Conservation (phyloP, 2,888 invertebrate species). For the Ephialtes manifestator region DNA sequence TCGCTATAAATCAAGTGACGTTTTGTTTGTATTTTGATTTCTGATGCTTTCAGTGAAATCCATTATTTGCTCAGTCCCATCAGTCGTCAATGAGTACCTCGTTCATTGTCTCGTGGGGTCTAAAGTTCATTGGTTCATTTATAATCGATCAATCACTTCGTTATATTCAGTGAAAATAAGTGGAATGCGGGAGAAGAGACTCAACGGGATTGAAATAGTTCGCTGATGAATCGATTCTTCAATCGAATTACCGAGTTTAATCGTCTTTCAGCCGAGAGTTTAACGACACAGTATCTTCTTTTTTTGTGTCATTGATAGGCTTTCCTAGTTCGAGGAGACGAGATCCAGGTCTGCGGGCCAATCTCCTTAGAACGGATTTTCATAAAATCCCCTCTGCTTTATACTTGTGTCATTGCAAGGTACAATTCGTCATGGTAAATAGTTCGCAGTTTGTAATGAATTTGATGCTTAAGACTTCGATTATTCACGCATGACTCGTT, state of each 20-base stretch:
- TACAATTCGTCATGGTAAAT: background rate
- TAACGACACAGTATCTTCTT: constrained; percentile 27
- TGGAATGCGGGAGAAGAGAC: background rate
- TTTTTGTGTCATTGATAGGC: constrained; percentile 40
- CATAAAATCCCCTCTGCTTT: constrained; percentile 11
- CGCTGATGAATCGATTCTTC: constrained; percentile 6
- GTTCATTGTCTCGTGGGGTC: background rate
- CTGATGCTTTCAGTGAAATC: background rate
- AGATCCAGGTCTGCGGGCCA: constrained; percentile 27
- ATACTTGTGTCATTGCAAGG: constrained; percentile 2
- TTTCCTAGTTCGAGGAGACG: constrained; percentile 19
- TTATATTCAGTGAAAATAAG: background rate
- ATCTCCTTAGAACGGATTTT: constrained; percentile 45
- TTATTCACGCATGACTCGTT: too few species aligned
- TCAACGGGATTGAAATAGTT: background rate
- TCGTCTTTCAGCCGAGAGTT: constrained; percentile 7
- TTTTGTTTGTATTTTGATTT: background rate
- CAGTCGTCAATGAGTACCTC: background rate
- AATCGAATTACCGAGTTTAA: constrained; percentile 38
- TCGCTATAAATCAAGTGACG: background rate
- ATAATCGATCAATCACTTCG: background rate
- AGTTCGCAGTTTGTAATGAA: too few species aligned
- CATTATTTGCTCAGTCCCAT: background rate
- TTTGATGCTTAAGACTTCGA: too few species aligned
- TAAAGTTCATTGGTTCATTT: constrained; percentile 9